Conservation (phyloP, 1,140 invertebrate genomes). For the Nylanderia fulva region DNA sequence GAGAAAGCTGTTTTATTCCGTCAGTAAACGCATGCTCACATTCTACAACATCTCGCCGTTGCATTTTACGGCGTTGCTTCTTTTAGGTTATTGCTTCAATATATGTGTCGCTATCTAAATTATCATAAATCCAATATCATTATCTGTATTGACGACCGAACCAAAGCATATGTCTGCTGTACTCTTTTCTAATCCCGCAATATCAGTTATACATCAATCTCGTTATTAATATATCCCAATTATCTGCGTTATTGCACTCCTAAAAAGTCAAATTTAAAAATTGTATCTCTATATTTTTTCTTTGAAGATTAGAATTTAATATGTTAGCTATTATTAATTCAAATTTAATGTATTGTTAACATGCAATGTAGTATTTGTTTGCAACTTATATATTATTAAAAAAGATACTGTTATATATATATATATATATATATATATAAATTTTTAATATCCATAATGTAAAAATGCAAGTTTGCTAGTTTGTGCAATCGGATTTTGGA, state of each 20-base stretch:
- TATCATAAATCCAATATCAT: slow-evolving; percentile 60
- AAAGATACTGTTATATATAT: neutral
- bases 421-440: no score
- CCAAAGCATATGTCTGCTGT: slow-evolving; percentile 19
- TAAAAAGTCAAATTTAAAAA: neutral
- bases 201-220: slow-evolving; percentile 52
- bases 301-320: slow-evolving; percentile 5
- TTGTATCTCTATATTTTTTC: neutral
- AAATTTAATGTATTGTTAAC: neutral
- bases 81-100: slow-evolving; percentile 57
- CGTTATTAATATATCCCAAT: slow-evolving; percentile 32
- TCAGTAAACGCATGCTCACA: slow-evolving; percentile 45
- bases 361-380: neutral
- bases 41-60: slow-evolving; percentile 38
- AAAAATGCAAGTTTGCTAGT: neutral
- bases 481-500: neutral
- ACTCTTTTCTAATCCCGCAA: slow-evolving; percentile 11
- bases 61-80: slow-evolving; percentile 53
- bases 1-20: slow-evolving; percentile 49
- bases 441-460: neutral
- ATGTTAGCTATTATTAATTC: neutral
- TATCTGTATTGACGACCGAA: slow-evolving; percentile 38
- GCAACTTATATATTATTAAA: neutral
- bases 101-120: slow-evolving; percentile 48
- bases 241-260: neutral